phyloP scores from a whole-genome alignment of 2,113 vertebrate species.

The Rhadina sibilatrix region DNA sequence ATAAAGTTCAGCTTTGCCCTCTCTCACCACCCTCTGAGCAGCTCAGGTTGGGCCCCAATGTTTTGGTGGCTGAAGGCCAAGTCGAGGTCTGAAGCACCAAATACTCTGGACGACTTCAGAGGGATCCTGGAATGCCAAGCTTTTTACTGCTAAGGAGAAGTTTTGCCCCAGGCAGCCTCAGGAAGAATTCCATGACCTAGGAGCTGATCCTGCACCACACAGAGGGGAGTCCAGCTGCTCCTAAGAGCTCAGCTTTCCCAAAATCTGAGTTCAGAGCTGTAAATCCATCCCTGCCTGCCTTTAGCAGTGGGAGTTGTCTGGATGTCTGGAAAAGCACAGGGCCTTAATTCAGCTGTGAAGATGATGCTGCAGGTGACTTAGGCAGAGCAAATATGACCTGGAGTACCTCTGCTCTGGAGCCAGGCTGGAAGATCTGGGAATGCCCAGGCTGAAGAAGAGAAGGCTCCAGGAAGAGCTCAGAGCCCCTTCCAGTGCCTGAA shows the following conservation, averaged over 20 bases:
- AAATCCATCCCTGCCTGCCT: not conserved
- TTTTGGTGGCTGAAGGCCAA: not conserved
- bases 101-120: not conserved
- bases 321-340: not conserved
- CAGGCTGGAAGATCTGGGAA: not conserved
- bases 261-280: not conserved
- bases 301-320: not conserved
- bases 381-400: not conserved
- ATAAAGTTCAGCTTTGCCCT: not conserved
- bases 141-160: not conserved
- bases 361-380: not conserved
- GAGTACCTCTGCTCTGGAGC: not conserved
- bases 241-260: not conserved
- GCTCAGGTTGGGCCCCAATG: fast-evolving
- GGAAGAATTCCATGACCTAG: not conserved
- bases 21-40: not conserved
- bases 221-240: not conserved
- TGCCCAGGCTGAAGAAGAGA: not conserved
- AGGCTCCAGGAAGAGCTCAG: fast-evolving
- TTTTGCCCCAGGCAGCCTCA: not conserved
- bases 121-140: not conserved
- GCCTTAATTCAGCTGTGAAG: not conserved
- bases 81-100: not conserved
- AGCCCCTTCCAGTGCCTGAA: not conserved
- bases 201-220: not conserved